Base-by-base conservation (phyloP, 2,113 vertebrate genomes). In the Triplophysa rosa region DNA sequence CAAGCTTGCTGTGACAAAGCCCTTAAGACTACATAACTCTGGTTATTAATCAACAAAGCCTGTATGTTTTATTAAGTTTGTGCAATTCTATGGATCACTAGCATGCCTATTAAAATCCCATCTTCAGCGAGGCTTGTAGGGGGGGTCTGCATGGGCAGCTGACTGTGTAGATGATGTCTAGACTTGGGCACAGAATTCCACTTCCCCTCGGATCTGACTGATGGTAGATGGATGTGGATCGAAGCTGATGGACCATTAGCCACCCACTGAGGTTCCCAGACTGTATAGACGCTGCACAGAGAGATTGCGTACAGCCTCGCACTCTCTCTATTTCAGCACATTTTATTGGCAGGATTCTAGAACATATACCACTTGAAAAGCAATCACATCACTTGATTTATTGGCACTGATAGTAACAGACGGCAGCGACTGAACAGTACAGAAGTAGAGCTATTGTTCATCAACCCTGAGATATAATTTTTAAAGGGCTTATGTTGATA, bases 241-340 rank as follows among this genome's bases (percentile, higher is more conserved):
- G 62, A 77, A 77, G 33, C 74, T 64, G 74, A 77, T 77, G 70
- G 72, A 67, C 64, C 63, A 80, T 80, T 73, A 58, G 70, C 69
- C 69, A 67, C 56, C 73, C 54, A 52, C 63, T 68, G 56, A 49
- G 79, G 59, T 75, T 75, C 40, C 63, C 62, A 66, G 78, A 33
- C 47, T 29, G 67, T 23, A 21, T 29, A 73, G 56, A 73, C 8
- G 16, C 16, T 45, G 63, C 37, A 17, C 47, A 33, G 70, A 2
- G 24, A 52, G 71, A 76, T 75, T 42, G 42, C 52, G 23, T 40
- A 61, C 63, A 33, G 52, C 65, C 47, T 52, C 24, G 13, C 42
- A 37, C 33, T 65, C 64, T 62, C 63, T 58, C 63, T 75, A 6
- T 80, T 49, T 59, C 37, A 65, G 74, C 74, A 37, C 42, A 21